phyloP scores from a whole-genome alignment of 1,140 invertebrate genomes.

The Ooceraea biroi region DNA sequence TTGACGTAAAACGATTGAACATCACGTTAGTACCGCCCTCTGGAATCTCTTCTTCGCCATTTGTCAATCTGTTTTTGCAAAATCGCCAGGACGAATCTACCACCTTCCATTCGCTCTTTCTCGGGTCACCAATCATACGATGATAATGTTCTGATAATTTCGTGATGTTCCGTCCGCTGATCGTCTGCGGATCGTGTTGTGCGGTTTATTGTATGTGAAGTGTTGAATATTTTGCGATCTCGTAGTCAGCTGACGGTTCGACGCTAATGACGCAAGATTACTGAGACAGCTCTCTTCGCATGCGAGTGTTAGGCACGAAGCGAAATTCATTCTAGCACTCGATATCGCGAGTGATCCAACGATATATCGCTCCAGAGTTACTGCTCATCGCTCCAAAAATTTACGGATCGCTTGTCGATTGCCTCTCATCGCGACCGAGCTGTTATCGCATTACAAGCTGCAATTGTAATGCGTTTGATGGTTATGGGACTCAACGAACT shows the following conservation, averaged over 20 bases:
- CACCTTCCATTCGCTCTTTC: no score
- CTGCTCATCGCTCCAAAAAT: not conserved
- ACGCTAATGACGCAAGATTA: conserved; percentile 5
- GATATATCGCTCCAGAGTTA: not conserved
- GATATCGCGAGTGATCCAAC: not conserved
- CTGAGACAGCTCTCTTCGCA: not conserved
- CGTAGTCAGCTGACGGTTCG: not conserved
- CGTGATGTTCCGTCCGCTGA: no score
- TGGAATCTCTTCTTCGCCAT: no score
- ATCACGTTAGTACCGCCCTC: no score
- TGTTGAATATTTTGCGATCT: no score
- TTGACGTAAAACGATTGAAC: no score
- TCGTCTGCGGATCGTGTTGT: no score
- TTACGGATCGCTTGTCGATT: not conserved
- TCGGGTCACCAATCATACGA: no score
- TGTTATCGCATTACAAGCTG: not conserved
- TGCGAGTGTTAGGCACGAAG: not conserved
- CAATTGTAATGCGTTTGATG: conserved; percentile 26
- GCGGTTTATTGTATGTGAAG: no score
- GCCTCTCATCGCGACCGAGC: conserved; percentile 34
- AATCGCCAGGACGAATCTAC: no score
- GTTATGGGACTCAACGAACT: conserved; percentile 81
- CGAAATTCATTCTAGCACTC: not conserved
- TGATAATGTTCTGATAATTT: no score
- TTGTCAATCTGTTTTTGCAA: no score